A percentile compares a stretch with the other conserved stretches of the same genome.
phyloP scores from a whole-genome alignment of 2,888 invertebrate genomes.

The Apodemia duryi region DNA sequence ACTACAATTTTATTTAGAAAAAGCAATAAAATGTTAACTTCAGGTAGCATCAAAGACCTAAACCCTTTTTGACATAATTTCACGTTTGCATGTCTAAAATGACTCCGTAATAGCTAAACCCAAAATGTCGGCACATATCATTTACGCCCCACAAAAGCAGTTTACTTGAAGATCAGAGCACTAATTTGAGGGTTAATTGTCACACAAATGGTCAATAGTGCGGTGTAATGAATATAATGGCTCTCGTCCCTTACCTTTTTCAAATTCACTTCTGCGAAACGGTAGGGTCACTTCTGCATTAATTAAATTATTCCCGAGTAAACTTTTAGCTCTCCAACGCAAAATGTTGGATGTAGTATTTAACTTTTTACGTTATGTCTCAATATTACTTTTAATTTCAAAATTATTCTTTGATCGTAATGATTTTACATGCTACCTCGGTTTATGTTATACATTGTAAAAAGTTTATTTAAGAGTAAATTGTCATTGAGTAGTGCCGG shows the following conservation, averaged over 20 bases:
- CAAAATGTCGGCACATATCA: constrained; percentile 42
- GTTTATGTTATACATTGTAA: too few relatives aligned
- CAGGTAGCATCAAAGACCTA: too few relatives aligned
- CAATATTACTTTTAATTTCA: too few relatives aligned
- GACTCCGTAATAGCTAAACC: constrained; percentile 17
- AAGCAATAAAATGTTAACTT: too few relatives aligned
- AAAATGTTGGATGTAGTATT: too few relatives aligned
- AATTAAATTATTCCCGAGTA: neutral
- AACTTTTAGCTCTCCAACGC: neutral
- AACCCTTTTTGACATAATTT: constrained; percentile 7
- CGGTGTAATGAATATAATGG: constrained; percentile 61
- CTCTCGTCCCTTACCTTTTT: constrained; percentile 40
- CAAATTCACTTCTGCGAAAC: constrained; percentile 12
- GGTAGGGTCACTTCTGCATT: neutral
- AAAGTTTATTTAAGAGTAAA: too few relatives aligned
- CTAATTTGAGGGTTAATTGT: constrained; percentile 69
- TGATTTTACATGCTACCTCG: too few relatives aligned
- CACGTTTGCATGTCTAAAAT: constrained; percentile 6
- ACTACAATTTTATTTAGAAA: too few relatives aligned
- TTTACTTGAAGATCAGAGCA: constrained; percentile 51
- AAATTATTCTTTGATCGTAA: too few relatives aligned
- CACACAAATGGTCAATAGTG: constrained; percentile 54
- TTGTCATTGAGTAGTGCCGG: too few relatives aligned
- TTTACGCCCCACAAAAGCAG: constrained; percentile 58
- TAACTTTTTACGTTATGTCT: too few relatives aligned